Base-by-base conservation (phyloP, 2,888 invertebrate species). In the Ophraella communa region DNA sequence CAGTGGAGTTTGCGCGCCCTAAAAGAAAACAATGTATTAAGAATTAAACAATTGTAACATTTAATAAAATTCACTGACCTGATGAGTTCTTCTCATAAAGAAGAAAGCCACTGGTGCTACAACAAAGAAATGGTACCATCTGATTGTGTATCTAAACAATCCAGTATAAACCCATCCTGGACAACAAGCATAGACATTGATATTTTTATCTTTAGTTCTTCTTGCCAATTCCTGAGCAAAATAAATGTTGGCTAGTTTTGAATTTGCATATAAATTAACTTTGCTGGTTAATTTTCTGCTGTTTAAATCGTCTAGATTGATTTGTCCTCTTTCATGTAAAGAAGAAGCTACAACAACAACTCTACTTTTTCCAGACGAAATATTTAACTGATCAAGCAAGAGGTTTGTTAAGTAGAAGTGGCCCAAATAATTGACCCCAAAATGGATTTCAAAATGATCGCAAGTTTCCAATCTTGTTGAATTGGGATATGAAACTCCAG, bases 361-460 rank as follows among this genome's bases (percentile, higher is more conserved):
- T 78, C 92, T 89, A 83, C 90, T 89, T 0, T 88, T 56, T 3
- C 33, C 44, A 3, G 53, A 53, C 8, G 88, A 42, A 17, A 21
- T 4, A n/a, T 18, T n/a, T 5, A 75, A 27, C 5, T 56, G 57
- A 54, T 71, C 89, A 60, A 93, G 75, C 10, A 96, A 83, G 65
- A 94, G 82, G 75, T 90, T 89, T 1, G 94, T 94, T n/a, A 96
- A 83, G 56, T 93, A 85, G 79, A 94, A 96, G 77, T 95, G 96
- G 0, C 93, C 93, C 66, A 95, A 83, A 78, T 94, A 91, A 79
- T 94, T 94, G 0, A 92, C 89, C 11, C 92, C 93, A 71, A 93
- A 88, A 79, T 94, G 91, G 67, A 91, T 87, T 82, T 94, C 94
- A 77, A 90, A 90, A 1, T 91, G 91, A 77, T 94, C 90, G 73